These are phyloP conservation scores for Rhynchomys soricoides DNA, from an alignment of 2,113 vertebrate genomes.

Conservation along the genomic window DNA sequence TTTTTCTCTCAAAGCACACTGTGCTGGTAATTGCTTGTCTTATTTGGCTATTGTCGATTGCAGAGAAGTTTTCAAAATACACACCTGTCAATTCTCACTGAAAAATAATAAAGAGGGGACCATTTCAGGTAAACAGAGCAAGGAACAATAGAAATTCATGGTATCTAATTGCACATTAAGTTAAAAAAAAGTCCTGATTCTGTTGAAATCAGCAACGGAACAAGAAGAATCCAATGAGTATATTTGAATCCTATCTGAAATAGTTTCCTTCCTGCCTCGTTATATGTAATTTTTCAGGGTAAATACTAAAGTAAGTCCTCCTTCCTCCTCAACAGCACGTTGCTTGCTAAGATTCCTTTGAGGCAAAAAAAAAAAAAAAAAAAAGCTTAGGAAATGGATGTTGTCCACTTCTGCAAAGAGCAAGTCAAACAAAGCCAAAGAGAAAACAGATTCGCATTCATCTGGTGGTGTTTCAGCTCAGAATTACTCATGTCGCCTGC, in stretches of 20 bases:
- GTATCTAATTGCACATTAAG: neutral
- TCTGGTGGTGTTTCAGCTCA: neutral
- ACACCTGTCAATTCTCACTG: neutral
- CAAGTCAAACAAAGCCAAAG: neutral
- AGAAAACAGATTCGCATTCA: constrained; percentile 57
- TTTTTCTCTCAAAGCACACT: neutral
- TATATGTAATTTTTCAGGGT: constrained; percentile 12
- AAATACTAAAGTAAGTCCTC: neutral
- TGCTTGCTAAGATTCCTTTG: neutral
- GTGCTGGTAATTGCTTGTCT: neutral
- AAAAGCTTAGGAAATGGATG: neutral
- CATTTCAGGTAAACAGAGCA: neutral
- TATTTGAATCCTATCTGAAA: constrained; percentile 29
- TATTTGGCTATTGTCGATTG: neutral
- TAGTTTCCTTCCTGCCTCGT: constrained; percentile 42
- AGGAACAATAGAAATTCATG: neutral
- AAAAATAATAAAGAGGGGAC: neutral
- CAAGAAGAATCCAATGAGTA: neutral
- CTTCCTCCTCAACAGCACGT: neutral
- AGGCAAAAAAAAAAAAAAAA: neutral
- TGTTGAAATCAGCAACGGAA: neutral
- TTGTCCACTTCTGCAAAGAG: constrained; percentile 24
- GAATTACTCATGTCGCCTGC: constrained; percentile 51
- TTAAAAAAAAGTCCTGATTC: neutral
- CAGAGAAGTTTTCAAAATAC: neutral